Percentiles rank a stretch among this genome's conserved stretches.
Conservation (phyloP, 2,888 invertebrate species). For the Drosophila atripex region DNA sequence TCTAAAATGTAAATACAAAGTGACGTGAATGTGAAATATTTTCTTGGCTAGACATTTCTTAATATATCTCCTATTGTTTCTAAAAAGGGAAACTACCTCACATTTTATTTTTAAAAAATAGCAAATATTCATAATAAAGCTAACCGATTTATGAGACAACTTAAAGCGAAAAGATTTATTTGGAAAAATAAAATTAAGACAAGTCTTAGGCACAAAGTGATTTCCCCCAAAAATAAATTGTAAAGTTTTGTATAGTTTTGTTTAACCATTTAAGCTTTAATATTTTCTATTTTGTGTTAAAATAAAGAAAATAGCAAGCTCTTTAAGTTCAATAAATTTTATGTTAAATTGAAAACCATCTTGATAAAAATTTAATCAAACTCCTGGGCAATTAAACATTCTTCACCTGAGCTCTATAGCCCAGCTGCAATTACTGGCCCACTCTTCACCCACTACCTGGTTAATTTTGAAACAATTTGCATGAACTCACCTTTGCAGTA, state of each 20-base stretch:
- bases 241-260: not conserved
- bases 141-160: not conserved
- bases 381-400: not conserved
- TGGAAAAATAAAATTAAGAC: not conserved
- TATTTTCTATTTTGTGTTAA: not conserved
- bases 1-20: too few relatives aligned
- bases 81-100: not conserved
- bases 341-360: too few relatives aligned
- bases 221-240: not conserved
- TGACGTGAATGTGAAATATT: not conserved
- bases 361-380: not conserved
- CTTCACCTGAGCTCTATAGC: not conserved
- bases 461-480: not conserved
- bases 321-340: not conserved
- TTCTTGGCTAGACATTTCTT: not conserved
- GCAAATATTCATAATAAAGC: not conserved
- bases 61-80: not conserved
- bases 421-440: not conserved
- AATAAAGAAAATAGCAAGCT: not conserved
- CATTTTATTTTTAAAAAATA: not conserved
- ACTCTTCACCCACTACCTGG: not conserved
- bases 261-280: not conserved
- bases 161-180: not conserved
- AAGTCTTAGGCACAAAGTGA: not conserved
- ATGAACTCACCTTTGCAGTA: conserved; percentile 87